Conservation (phyloP, 2,113 vertebrate species). For the Alligator sinensis region DNA sequence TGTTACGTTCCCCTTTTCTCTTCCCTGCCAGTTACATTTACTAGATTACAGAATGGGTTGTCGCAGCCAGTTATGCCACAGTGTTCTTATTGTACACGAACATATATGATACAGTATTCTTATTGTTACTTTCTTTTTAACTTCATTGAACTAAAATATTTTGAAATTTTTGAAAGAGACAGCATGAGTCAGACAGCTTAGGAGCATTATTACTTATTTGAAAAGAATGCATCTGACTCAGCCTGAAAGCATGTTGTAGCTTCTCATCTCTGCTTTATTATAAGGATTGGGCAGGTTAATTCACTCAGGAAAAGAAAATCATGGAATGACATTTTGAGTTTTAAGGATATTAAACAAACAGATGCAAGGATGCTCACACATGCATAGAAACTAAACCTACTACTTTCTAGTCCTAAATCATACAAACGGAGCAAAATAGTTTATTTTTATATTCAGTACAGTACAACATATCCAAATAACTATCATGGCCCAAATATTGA, state of each 20-base stretch:
- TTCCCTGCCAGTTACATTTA: neutral
- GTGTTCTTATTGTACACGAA: neutral
- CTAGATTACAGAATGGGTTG: neutral
- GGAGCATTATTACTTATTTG: slow-evolving; percentile 34
- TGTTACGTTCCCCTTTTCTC: neutral
- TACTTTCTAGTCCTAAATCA: slow-evolving; percentile 21
- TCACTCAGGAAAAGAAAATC: neutral
- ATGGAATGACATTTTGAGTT: neutral
- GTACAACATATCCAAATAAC: neutral
- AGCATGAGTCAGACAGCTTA: slow-evolving; percentile 32
- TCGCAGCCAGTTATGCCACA: neutral
- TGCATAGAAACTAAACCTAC: neutral
- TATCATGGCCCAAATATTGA: slow-evolving; percentile 30
- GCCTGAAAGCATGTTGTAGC: slow-evolving; percentile 11
- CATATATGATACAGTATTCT: neutral
- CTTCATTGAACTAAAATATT: neutral
- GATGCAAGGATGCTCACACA: too few relatives aligned
- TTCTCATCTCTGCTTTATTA: slow-evolving; percentile 5
- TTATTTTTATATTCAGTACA: slow-evolving; percentile 1
- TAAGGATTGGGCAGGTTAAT: slow-evolving; percentile 8
- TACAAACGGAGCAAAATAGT: neutral
- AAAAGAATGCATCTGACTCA: slow-evolving; percentile 62
- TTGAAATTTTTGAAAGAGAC: neutral
- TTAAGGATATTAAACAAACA: neutral
- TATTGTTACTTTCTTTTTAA: neutral